These are phyloP conservation scores for Eristalis pertinax DNA, from an alignment of 2,888 invertebrate genomes.

Conservation along the genomic window DNA sequence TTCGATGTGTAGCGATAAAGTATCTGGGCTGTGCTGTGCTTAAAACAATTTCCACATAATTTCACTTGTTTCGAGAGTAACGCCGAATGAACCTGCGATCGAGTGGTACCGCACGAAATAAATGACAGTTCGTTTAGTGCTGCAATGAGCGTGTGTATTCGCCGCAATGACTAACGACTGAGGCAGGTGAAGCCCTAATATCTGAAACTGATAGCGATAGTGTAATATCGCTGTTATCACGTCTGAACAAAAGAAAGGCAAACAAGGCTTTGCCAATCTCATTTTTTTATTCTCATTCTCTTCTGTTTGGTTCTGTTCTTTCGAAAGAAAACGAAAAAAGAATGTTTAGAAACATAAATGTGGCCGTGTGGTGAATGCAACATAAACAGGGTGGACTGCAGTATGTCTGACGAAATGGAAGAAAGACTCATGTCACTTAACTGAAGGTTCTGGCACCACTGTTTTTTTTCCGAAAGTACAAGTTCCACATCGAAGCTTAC, in stretches of 20 bases:
- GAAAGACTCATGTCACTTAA: no score
- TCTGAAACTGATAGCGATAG: conserved; percentile 63
- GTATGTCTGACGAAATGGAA: no score
- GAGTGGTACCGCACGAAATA: neutral
- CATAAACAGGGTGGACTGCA: neutral
- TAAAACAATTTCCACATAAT: conserved; percentile 17
- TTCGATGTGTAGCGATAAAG: neutral
- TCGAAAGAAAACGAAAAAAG: neutral
- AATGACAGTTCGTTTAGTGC: conserved; percentile 24
- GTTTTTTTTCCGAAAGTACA: no score
- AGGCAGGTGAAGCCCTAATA: conserved; percentile 60
- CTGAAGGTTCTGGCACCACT: no score
- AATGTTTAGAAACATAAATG: conserved; percentile 2
- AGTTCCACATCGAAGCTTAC: no score
- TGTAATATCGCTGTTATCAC: conserved; percentile 63
- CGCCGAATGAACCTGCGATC: neutral
- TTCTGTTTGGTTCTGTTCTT: neutral
- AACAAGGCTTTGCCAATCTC: conserved; percentile 52
- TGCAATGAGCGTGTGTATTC: conserved; percentile 45
- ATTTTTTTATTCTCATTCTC: neutral
- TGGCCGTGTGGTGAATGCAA: neutral
- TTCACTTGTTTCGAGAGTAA: neutral
- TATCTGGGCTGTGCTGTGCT: neutral
- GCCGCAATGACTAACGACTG: conserved; percentile 55
- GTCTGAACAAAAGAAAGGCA: conserved; percentile 42